Conservation (phyloP, 2,113 vertebrate genomes). For the Jacana jacana region DNA sequence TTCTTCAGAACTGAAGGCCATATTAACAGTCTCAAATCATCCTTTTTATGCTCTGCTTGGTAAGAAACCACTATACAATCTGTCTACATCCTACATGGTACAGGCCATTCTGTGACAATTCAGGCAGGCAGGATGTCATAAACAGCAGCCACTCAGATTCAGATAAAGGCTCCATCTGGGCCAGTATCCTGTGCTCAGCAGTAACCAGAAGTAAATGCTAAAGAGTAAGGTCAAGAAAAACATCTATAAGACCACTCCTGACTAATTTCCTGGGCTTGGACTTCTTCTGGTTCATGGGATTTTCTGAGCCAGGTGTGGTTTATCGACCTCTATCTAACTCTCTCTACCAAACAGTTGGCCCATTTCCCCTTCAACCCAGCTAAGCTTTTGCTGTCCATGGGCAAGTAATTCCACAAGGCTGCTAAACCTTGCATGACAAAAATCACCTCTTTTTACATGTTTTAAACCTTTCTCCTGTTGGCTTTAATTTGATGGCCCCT, state of each 20-base stretch:
- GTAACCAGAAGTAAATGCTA: background rate
- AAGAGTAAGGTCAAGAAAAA: background rate
- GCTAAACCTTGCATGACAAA: background rate
- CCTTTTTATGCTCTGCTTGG: background rate
- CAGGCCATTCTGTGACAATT: background rate
- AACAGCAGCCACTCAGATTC: background rate
- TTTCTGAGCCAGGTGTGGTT: background rate
- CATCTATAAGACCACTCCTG: background rate
- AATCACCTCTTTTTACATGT: background rate
- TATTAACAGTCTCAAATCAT: background rate
- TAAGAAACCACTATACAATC: background rate
- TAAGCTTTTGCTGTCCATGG: background rate
- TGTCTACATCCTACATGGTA: background rate
- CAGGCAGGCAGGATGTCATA: background rate
- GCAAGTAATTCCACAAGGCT: background rate
- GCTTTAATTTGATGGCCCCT: background rate
- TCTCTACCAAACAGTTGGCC: background rate
- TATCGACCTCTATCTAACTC: background rate
- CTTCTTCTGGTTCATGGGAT: background rate
- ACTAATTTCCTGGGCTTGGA: background rate
- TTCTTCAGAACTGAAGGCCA: background rate
- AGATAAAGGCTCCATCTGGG: background rate
- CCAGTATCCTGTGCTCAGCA: background rate
- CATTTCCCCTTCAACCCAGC: background rate
- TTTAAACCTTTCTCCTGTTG: background rate